Evolutionary conservation across 2,797 vertebrate species (phyloP).

Genomic region (Microtus californicus): DNA sequence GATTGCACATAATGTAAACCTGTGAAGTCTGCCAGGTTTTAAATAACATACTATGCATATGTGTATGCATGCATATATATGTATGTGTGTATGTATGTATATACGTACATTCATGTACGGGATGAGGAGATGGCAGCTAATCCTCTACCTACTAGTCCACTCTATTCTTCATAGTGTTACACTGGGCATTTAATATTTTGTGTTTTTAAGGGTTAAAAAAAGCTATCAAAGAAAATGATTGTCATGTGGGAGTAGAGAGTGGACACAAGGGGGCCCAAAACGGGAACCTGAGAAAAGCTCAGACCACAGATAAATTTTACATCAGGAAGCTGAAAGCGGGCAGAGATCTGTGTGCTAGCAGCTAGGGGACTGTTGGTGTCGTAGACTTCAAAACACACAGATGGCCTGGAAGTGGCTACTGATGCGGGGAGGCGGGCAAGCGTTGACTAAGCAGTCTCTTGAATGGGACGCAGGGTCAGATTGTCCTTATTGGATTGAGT

Average conservation of each 20-base stretch:
- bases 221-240: not conserved
- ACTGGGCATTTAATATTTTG: not conserved
- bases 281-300: not conserved
- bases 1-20: not conserved
- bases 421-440: not conserved
- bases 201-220: conserved; percentile 16
- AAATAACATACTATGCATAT: not conserved
- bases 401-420: not conserved
- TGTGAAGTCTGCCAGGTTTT: not conserved
- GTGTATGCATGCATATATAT: not conserved
- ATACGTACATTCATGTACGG: no score
- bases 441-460: not conserved
- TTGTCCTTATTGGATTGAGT: not conserved
- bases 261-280: not conserved
- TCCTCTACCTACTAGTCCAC: not conserved
- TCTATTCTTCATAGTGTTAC: not conserved
- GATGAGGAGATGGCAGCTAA: not conserved
- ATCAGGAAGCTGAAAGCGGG: not conserved
- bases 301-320: not conserved
- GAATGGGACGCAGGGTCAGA: not conserved
- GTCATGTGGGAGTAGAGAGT: not conserved
- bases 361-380: not conserved
- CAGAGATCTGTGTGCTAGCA: not conserved
- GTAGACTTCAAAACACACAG: not conserved
- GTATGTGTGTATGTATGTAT: no score